Evolutionary conservation across 1,140 invertebrate species (phyloP), one percentile per base, ranked within the genome.

Genomic region (Anastrepha obliqua): DNA sequence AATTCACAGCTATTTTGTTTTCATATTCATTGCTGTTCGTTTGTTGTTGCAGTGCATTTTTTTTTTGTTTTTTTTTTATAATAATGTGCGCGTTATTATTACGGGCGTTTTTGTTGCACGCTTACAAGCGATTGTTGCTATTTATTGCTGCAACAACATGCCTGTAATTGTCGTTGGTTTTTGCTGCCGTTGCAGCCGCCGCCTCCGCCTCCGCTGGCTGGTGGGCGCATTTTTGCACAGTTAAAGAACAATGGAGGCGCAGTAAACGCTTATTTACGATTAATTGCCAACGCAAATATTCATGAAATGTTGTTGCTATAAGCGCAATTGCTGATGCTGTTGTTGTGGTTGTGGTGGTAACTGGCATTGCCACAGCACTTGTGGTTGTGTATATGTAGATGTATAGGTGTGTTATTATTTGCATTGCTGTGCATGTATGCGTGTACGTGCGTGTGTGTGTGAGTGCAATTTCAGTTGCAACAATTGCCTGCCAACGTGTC

Each of bases 281-380:
- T 87, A 88, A 88, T 88, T 88, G 88, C 88, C 86, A 88, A 85
- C 88, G 86, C 88, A 88, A 88, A 67, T 88, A 87, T 67, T 85
- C 88, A 88, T 88, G 85, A 88, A 88, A 88, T 87, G 87, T 88
- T 88, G 87, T 88, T 88, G 64, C 59, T 55, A 60, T 88, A 15
- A 60, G 29, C 67, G 44, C 51, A 29, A 74, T 51, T 74, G 86
- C 47, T 74, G 64, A 20, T 55, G 65, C 15, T 87, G 17, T 42
- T 78, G 86, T 74, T 87, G 86, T 51, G 74, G 47, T 15, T 67
- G 44, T 67, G 39, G 20, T 3, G 7, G n/a, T 85, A 55, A 29
- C 29, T 85, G 42, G 5, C 62, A 64, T n/a, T 64, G 62, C 65
- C 7, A 70, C 20, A 39, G 65, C 39, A 39, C 20, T 42, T 67